phyloP scores from a whole-genome alignment of 2,797 vertebrate species.

The Pseudocheirus occidentalis region DNA sequence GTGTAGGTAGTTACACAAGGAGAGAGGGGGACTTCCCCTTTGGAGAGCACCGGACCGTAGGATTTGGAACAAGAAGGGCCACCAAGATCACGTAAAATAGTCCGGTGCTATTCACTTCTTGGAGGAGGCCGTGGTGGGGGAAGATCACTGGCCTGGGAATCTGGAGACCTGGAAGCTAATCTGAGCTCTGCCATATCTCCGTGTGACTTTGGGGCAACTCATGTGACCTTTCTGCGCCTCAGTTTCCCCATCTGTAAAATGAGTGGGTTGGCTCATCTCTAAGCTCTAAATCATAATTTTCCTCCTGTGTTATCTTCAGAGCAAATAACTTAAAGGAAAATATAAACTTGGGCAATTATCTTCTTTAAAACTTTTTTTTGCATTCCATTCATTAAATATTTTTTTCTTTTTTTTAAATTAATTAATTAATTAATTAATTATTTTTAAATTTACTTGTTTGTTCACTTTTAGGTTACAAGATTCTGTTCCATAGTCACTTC shows the following conservation, averaged over 20 bases:
- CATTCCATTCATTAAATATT: not conserved
- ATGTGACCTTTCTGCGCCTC: not conserved
- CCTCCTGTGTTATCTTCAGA: not conserved
- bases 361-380: not conserved
- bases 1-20: not conserved
- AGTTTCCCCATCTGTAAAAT: not conserved
- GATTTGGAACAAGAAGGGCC: not conserved
- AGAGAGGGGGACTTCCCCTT: not conserved
- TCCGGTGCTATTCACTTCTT: not conserved
- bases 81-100: not conserved
- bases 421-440: no score
- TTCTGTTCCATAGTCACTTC: no score
- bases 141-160: not conserved
- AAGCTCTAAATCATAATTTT: not conserved
- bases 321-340: not conserved
- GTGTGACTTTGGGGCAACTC: not conserved
- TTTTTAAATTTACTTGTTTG: no score
- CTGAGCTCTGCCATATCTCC: not conserved
- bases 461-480: no score
- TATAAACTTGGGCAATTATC: not conserved
- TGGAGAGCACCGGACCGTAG: not conserved
- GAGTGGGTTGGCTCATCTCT: not conserved
- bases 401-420: no score
- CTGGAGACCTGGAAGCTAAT: not conserved
- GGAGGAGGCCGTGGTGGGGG: not conserved